Base-by-base conservation (phyloP, 2,113 vertebrate species). In the Mirounga angustirostris region DNA sequence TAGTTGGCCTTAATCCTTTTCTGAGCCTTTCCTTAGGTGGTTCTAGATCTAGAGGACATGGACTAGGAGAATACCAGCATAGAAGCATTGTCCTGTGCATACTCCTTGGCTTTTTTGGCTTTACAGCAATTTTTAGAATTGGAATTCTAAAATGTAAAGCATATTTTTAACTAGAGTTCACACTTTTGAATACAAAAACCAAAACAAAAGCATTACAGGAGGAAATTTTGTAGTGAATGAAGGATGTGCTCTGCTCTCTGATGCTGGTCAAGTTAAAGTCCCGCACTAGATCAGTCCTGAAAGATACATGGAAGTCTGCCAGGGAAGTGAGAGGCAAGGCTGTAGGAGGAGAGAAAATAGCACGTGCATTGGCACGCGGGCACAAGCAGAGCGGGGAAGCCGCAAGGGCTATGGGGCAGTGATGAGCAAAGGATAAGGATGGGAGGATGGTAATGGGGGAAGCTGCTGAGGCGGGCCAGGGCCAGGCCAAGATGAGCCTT, bases 141-240 rank as follows among this genome's bases (percentile, higher is more conserved):
- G 12, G 83, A 94, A 56, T 40, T 82, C 82, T 92, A 80, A 92
- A 94, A 73, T 71, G 24, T 71, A 89, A 93, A 89, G 50, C n/a
- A 16, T 76, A 19, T 50, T 85, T 0, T 91, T 22, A 91, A n/a
- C 10, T 85, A 22, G 30, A 89, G 22, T 67, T 80, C 33, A 59
- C 22, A 79, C 8, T 71, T 85, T 33, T 69, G 28, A 79, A 73
- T 28, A 93, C 15, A 89, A 69, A 65, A 63, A 78, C 28, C 2
- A 58, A 76, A 79, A 78, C 15, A 12, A 63, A 97, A 91, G 40
- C 87, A 90, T 67, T 92, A 46, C 22, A 76, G 81, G 81, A 84
- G n/a, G 67, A 56, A 46, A 59, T 79, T 76, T 58, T 74, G 4
- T 40, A 79, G 54, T 4, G 11, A 22, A 36, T 82, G 9, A 88